Conservation (phyloP, 2,797 vertebrate genomes). For the Darevskia nairensis region DNA sequence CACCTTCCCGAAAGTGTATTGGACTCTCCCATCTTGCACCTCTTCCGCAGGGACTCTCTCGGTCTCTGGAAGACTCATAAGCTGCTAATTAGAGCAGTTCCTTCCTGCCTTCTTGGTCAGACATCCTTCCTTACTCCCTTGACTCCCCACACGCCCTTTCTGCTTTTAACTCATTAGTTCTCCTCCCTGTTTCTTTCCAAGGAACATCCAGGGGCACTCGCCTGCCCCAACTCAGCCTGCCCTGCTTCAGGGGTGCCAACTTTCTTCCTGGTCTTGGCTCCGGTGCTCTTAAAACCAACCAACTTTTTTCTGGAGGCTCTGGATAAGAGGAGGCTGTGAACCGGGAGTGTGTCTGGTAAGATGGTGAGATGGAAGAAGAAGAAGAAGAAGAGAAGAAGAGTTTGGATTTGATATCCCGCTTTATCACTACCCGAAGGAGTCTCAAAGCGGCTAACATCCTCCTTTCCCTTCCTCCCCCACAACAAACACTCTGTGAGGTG, state of each 20-base stretch:
- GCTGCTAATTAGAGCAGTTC: slow-evolving; percentile 26
- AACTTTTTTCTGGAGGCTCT: neutral
- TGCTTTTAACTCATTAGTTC: neutral
- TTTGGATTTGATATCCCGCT: no score
- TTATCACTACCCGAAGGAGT: no score
- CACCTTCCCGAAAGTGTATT: neutral
- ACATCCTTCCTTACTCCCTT: neutral
- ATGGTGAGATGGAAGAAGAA: no score
- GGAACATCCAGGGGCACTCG: neutral
- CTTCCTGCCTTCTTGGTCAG: neutral
- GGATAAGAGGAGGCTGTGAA: no score
- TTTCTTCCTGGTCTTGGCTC: neutral
- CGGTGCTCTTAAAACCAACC: neutral
- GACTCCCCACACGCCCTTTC: neutral
- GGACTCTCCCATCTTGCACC: neutral
- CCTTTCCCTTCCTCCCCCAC: no score
- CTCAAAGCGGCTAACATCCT: no score
- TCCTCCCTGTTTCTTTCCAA: neutral
- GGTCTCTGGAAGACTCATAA: neutral
- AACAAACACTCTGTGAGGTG: no score
- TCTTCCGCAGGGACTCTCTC: neutral
- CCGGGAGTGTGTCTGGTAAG: no score
- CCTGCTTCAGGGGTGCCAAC: neutral
- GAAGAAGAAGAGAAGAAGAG: no score
- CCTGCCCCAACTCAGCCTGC: neutral